Base-by-base conservation (phyloP, 2,797 vertebrate genomes). In the Hypotaenidia okinawae region DNA sequence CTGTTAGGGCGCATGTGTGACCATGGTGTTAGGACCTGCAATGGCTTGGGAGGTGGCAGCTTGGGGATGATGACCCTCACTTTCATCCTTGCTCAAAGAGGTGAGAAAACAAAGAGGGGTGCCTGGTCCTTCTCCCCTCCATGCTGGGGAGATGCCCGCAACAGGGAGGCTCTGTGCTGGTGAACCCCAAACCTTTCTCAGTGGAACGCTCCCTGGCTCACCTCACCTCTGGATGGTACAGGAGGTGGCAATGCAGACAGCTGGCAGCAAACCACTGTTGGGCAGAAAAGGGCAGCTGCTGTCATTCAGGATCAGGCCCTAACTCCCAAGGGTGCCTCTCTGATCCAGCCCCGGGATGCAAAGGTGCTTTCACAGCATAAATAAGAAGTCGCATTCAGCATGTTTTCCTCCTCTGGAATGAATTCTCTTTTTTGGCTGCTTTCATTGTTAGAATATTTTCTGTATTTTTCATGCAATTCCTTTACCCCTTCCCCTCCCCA, bases 371-470 rank as follows among this genome's bases (percentile, higher is more conserved):
- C 69, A 84, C 69, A 91, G 79, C 70, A 87, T 76, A 86, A 92
- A 62, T 73, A 62, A 93, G 68, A 79, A 83, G 37, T 28, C 78
- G 43, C n/a, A 49, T 66, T 84, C 84, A 72, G 72, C 66, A 62
- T 81, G 6, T 93, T 88, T 75, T 89, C 35, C 25, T 91, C n/a
- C 43, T 84, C 66, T 67, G 66, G 63, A 90, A 90, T 54, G 13
- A 61, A 2, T 68, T 57, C 9, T 11, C 10, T 74, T 33, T 25
- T n/a, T 13, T 77, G 17, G 35, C 18, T 23, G 25, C 45, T 79
- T 91, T 75, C 83, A 63, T 84, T 79, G 67, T 94, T 94, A 54
- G 39, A 91, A 86, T 96, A 87, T 91, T 95, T 95, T 78, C 63
- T 37, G 5, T 91, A 63, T 78, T 93, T 94, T 91, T 76, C 66